A percentile compares a stretch with the other conserved stretches of the same genome.
Conservation (phyloP, 2,888 invertebrate genomes). For the Chironomus riparius region DNA sequence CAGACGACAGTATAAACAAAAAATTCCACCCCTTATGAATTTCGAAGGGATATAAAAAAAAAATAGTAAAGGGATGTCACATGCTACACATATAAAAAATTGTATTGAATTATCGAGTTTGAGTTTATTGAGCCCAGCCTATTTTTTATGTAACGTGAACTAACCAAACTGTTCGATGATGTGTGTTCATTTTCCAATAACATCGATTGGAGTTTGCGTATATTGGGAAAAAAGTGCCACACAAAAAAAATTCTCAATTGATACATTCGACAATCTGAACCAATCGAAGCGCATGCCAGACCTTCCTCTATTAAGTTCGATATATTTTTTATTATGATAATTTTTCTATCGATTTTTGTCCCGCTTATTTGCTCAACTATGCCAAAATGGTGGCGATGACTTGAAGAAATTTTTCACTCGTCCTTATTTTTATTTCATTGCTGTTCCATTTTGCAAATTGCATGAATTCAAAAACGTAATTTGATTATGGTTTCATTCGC, state of each 20-base stretch:
- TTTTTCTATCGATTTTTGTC: background rate
- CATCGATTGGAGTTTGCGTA: constrained; percentile 22
- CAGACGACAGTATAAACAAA: background rate
- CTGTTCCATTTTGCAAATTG: constrained; percentile 16
- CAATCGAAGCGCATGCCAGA: constrained; percentile 12
- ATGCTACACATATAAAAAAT: background rate
- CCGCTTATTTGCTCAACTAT: background rate
- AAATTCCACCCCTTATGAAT: background rate
- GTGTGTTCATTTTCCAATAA: background rate
- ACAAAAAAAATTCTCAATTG: background rate
- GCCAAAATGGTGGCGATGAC: constrained; percentile 6
- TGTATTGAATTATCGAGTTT: background rate
- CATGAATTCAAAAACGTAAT: constrained; percentile 14
- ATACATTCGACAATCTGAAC: background rate
- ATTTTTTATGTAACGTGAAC: background rate
- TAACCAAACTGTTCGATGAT: background rate
- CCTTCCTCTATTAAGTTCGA: background rate
- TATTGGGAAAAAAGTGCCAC: background rate
- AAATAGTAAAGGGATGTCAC: background rate
- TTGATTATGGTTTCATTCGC: constrained; percentile 19
- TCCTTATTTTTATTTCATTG: background rate
- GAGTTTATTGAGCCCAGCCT: background rate
- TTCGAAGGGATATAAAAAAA: background rate
- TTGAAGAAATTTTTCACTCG: constrained; percentile 1
- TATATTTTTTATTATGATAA: background rate